A percentile compares a stretch with the other conserved stretches of the same genome.
Evolutionary conservation across 2,797 vertebrate species (phyloP).

Genomic region (Spatula clypeata): DNA sequence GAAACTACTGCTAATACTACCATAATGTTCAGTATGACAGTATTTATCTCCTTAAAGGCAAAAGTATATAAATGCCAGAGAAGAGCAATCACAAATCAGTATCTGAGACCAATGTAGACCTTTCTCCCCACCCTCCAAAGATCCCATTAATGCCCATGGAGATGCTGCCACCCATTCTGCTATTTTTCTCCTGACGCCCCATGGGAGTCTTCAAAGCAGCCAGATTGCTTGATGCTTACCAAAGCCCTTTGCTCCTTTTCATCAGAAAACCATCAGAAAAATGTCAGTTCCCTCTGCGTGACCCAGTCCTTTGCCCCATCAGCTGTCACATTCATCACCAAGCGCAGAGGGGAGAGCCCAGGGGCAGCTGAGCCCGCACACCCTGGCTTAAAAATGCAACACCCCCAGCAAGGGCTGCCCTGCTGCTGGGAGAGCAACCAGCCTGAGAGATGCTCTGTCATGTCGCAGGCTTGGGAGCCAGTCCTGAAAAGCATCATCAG

Average conservation of each 20-base stretch:
- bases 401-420: accelerated
- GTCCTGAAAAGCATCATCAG: not conserved
- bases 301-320: not conserved
- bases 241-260: not conserved
- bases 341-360: not conserved
- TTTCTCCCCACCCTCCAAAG: not conserved
- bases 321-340: not conserved
- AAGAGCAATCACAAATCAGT: not conserved
- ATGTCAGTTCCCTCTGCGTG: not conserved
- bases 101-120: not conserved
- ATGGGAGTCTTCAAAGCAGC: not conserved
- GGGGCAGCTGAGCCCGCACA: not conserved
- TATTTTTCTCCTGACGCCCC: not conserved
- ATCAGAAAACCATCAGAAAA: not conserved
- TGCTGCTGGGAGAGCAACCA: not conserved
- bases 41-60: not conserved
- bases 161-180: not conserved
- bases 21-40: not conserved
- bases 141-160: not conserved
- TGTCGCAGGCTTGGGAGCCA: not conserved
- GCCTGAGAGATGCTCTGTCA: not conserved
- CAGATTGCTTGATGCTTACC: accelerated
- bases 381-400: not conserved
- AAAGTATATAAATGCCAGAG: not conserved
- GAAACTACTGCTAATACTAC: not conserved